Base-by-base conservation (phyloP, 2,113 vertebrate species). In the Podilymbus podiceps region DNA sequence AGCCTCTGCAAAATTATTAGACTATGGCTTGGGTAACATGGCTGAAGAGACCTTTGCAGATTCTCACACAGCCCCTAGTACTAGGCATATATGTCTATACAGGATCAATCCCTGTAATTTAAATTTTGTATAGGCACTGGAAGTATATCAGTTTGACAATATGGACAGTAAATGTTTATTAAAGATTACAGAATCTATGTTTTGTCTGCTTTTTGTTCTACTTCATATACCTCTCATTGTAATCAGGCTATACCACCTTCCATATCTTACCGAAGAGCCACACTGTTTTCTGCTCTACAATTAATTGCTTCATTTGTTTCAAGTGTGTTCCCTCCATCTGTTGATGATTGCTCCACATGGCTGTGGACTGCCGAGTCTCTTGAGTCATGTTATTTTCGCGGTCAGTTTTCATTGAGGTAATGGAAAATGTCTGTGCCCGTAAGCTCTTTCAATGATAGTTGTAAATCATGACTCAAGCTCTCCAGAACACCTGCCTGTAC, bases 401-500 rank as follows among this genome's bases (percentile, higher is more conserved):
- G 52, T 75, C 64, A 52, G 12, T 52, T 60, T 93, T 88, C 67
- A 63, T 3, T 90, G 88, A 85, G n/a, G 77, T 85, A 88, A 76
- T 91, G 90, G 94, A 92, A 95, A 96, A 87, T 66, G 11, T 18
- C 76, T 23, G 9, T 66, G 33, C 38, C 19, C 20, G 38, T 31
- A 88, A 88, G 25, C 22, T 24, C 40, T 68, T 88, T 63, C 79
- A 63, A 33, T 59, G 44, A 40, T 8, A 49, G 58, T 9, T 13
- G 0, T 76, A 95, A 95, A 93, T 73, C 55, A 21, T 52, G 40
- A 42, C 71, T 88, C 5, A 11, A 9, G 47, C 81, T 84, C 74
- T 78, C 25, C 74, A 44, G 81, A 90, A 38, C 77, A 96, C 80
- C 83, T 92, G 91, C 49, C 62, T 73, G 22, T 59, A 53, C 19